Conservation (phyloP, 2,113 vertebrate species). For the Microcebus lehilahytsara region DNA sequence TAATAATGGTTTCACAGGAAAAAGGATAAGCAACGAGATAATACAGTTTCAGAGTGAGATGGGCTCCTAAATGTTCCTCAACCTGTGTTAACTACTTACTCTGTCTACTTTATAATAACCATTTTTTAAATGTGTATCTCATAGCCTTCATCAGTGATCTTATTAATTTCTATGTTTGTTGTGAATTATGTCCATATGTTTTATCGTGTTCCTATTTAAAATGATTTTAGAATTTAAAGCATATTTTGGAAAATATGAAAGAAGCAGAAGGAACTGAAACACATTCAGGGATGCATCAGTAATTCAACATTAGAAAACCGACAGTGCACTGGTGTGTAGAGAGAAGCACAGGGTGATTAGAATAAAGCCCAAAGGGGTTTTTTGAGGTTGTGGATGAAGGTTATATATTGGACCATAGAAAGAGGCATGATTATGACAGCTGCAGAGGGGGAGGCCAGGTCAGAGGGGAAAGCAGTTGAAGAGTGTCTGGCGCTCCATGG, state of each 20-base stretch:
- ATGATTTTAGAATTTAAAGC: background rate
- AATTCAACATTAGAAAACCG: background rate
- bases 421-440: background rate
- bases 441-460: background rate
- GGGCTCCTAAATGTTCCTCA: background rate
- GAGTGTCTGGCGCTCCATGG: fast-evolving
- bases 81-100: background rate
- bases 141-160: background rate
- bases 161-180: background rate
- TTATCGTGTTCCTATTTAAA: background rate
- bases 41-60: background rate
- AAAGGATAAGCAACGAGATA: background rate
- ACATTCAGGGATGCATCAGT: background rate
- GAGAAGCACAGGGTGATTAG: background rate
- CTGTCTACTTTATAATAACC: background rate
- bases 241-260: constrained; percentile 10
- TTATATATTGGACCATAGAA: background rate
- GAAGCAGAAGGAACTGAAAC: background rate
- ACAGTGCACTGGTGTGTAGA: background rate
- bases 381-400: background rate
- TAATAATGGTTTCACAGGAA: background rate
- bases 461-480: background rate
- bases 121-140: background rate
- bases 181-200: background rate
- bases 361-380: background rate